phyloP scores from a whole-genome alignment of 2,888 invertebrate genomes.

The Caenorhabditis becei region DNA sequence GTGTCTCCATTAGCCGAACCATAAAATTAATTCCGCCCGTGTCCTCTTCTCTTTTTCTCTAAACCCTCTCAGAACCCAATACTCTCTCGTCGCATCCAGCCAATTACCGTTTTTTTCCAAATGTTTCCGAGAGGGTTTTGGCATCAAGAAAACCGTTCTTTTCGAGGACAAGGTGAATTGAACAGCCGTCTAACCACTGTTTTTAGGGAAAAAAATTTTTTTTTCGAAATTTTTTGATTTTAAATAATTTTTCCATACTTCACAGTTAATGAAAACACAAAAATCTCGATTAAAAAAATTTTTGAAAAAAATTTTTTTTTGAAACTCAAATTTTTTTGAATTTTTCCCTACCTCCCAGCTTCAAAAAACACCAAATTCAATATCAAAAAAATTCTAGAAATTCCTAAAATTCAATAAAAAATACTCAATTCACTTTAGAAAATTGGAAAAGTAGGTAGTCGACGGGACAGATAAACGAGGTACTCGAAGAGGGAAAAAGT shows the following conservation, averaged over 20 bases:
- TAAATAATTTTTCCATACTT: too few species aligned
- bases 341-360: too few species aligned
- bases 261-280: too few species aligned
- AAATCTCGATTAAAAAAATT: not conserved
- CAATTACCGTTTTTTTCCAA: slow-evolving; percentile 1
- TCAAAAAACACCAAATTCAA: too few species aligned
- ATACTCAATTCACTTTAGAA: not conserved
- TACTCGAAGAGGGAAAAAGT: slow-evolving; percentile 15
- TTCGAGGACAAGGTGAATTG: not conserved
- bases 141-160: too few species aligned
- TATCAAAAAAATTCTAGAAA: not conserved
- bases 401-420: not conserved
- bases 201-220: too few species aligned
- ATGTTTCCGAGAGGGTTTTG: too few species aligned
- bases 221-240: too few species aligned
- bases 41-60: slow-evolving; percentile 9
- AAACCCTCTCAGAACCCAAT: not conserved
- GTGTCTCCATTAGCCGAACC: slow-evolving; percentile 41
- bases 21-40: slow-evolving; percentile 54
- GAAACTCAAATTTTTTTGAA: not conserved
- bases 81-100: slow-evolving; percentile 6
- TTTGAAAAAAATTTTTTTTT: not conserved
- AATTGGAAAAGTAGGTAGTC: not conserved
- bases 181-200: too few species aligned
- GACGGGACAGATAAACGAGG: not conserved